These are phyloP conservation scores for Patagioenas fasciata DNA, from an alignment of 2,113 vertebrate genomes.

Conservation along the genomic window DNA sequence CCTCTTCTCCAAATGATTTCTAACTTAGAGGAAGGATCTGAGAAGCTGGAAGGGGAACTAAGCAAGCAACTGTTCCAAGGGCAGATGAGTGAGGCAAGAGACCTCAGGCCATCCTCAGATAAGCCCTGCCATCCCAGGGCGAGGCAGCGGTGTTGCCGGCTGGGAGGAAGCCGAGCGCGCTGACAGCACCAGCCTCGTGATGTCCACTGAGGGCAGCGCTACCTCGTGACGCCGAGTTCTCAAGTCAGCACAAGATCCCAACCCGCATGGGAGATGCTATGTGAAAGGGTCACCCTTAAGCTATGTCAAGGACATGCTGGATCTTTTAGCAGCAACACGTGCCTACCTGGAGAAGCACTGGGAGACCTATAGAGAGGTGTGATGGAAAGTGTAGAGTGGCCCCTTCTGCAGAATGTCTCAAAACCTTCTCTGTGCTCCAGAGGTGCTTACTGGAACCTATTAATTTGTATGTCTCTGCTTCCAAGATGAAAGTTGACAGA, in stretches of 20 bases:
- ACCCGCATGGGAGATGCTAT: background rate
- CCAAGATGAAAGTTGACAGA: background rate
- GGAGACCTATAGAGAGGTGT: background rate
- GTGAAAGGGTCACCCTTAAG: too few relatives aligned
- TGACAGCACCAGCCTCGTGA: background rate
- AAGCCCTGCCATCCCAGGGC: background rate
- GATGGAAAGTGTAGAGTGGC: background rate
- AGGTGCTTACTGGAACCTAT: background rate
- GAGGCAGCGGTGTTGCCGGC: background rate
- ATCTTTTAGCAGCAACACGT: background rate
- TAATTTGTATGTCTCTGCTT: background rate
- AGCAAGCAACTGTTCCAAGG: background rate
- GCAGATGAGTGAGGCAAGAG: background rate
- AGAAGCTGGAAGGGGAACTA: background rate
- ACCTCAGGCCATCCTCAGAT: background rate
- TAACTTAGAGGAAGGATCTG: background rate
- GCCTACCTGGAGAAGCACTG: background rate
- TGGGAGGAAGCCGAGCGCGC: background rate
- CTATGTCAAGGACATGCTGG: background rate
- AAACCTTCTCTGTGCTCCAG: background rate
- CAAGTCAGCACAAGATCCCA: background rate
- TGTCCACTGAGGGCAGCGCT: background rate
- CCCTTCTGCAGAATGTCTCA: background rate
- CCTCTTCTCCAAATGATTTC: background rate
- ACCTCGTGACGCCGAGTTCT: background rate